Conservation (phyloP, 2,113 vertebrate genomes). For the Spilogale gracilis region DNA sequence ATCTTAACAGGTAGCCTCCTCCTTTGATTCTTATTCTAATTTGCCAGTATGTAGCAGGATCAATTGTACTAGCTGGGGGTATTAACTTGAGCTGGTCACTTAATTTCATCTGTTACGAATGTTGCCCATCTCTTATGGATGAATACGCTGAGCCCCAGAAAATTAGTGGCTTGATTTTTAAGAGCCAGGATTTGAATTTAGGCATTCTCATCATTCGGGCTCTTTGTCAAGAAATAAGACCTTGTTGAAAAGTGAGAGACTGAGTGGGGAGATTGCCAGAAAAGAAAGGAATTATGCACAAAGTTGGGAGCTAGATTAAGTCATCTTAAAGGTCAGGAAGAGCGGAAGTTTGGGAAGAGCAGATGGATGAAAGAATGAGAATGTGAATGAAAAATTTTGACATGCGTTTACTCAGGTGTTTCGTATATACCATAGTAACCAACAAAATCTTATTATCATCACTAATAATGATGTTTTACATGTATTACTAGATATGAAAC, state of each 20-base stretch:
- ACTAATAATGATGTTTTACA: not conserved
- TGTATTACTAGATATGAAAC: conserved; percentile 23
- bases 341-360: not conserved
- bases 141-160: not conserved
- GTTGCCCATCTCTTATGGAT: conserved; percentile 22
- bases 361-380: not conserved
- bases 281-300: not conserved
- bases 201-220: not conserved
- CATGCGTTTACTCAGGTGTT: too few relatives aligned
- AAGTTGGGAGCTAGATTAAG: not conserved
- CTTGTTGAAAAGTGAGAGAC: not conserved
- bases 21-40: conserved; percentile 24
- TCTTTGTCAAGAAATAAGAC: not conserved
- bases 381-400: not conserved
- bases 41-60: not conserved
- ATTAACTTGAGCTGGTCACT: not conserved
- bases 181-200: conserved; percentile 1
- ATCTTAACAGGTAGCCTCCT: not conserved
- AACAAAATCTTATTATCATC: not conserved
- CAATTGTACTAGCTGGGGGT: not conserved
- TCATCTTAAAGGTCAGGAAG: not conserved
- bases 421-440: not conserved
- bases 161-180: not conserved
- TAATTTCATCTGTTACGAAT: conserved; percentile 32
- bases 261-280: not conserved